These are phyloP conservation scores for Mirounga angustirostris DNA, from an alignment of 2,113 vertebrate genomes.

Conservation along the genomic window DNA sequence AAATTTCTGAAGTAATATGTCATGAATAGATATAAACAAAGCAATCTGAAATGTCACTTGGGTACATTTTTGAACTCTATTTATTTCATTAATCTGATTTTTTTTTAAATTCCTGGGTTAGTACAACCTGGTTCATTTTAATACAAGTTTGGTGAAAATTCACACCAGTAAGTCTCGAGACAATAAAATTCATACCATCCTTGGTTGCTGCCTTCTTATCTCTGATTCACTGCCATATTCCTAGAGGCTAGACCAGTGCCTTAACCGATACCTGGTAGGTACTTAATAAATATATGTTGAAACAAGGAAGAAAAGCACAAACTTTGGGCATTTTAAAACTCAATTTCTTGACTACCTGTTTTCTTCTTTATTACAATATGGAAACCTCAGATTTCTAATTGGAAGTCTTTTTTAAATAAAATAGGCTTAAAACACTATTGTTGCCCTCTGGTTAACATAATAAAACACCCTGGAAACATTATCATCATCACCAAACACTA, in stretches of 20 bases:
- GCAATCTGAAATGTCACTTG: slow-evolving; percentile 7
- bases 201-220: background rate
- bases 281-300: slow-evolving; percentile 18
- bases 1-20: slow-evolving; percentile 32
- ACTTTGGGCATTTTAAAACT: background rate
- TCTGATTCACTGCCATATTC: background rate
- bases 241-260: background rate
- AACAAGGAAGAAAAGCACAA: background rate
- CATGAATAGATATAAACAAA: slow-evolving; percentile 8
- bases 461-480: slow-evolving; percentile 30
- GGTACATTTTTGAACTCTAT: background rate
- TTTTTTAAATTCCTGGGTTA: background rate
- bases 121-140: slow-evolving; percentile 21
- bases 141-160: slow-evolving; percentile 31
- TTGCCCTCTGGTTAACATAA: background rate
- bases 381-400: slow-evolving; percentile 22
- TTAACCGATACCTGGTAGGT: background rate
- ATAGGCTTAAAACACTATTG: background rate
- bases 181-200: background rate
- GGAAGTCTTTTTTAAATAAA: slow-evolving; percentile 11
- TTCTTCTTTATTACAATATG: background rate
- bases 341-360: background rate
- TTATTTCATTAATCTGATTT: slow-evolving; percentile 44
- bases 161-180: background rate
- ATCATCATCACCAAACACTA: background rate